phyloP scores from a whole-genome alignment of 2,888 invertebrate species.

The Dynastes maya region DNA sequence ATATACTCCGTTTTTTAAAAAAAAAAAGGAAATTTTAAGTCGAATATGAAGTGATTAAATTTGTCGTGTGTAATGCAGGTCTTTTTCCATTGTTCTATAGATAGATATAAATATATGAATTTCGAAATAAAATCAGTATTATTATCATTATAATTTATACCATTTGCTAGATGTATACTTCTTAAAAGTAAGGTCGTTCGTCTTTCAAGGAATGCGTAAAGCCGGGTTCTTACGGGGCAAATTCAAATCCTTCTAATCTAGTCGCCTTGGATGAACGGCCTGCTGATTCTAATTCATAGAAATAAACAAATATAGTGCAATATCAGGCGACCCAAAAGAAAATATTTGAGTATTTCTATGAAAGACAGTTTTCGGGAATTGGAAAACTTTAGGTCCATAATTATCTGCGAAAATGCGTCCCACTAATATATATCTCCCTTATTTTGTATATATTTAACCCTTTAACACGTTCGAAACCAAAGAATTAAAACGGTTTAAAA shows the following conservation, averaged over 20 bases:
- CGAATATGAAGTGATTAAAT: slow-evolving; percentile 15
- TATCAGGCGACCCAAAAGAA: background rate
- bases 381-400: background rate
- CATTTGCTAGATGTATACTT: too few species aligned
- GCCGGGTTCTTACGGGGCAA: too few species aligned
- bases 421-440: background rate
- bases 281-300: background rate
- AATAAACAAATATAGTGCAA: slow-evolving; percentile 15
- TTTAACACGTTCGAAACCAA: background rate
- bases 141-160: slow-evolving; percentile 9
- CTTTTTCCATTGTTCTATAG: slow-evolving; percentile 24
- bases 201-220: too few species aligned
- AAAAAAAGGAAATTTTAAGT: slow-evolving; percentile 7
- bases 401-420: background rate
- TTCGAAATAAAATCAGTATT: slow-evolving; percentile 34
- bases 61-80: slow-evolving; percentile 19
- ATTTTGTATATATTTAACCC: too few species aligned
- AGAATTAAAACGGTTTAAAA: background rate
- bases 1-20: slow-evolving; percentile 39
- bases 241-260: too few species aligned
- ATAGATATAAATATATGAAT: slow-evolving; percentile 27
- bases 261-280: too few species aligned
- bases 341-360: slow-evolving; percentile 13
- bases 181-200: too few species aligned
- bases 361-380: background rate